Conservation (phyloP, 1,140 invertebrate genomes). For the Vanessa atalanta region DNA sequence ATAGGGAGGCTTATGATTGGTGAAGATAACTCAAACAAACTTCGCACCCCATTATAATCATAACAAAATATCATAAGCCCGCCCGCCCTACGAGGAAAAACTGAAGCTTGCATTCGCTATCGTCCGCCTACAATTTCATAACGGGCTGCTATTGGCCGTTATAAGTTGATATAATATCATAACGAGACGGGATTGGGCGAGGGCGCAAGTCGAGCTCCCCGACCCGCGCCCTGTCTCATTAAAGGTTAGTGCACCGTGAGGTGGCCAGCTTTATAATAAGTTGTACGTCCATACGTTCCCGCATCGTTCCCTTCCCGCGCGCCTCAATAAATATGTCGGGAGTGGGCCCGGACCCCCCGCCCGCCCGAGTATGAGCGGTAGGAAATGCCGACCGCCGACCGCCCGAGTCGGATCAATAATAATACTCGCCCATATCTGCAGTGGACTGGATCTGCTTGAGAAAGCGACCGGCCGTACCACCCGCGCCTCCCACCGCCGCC, state of each 20-base stretch:
- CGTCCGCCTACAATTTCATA: conserved; percentile 79
- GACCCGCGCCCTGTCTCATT: conserved; percentile 63
- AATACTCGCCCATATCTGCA: conserved; percentile 80
- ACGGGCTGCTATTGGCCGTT: conserved; percentile 73
- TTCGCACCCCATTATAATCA: conserved; percentile 75
- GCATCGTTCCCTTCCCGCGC: conserved; percentile 55
- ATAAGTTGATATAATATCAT: conserved; percentile 81
- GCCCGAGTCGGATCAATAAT: conserved; percentile 77
- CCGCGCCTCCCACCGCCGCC: conserved; percentile 57
- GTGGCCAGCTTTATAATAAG: conserved; percentile 71
- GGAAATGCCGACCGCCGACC: conserved; percentile 72
- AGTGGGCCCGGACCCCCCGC: conserved; percentile 54
- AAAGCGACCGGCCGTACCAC: conserved; percentile 69
- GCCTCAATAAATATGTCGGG: conserved; percentile 75
- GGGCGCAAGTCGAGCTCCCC: conserved; percentile 50
- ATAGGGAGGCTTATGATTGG: conserved; percentile 50
- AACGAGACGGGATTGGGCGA: conserved; percentile 73
- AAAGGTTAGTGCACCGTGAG: conserved; percentile 74
- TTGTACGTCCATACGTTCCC: conserved; percentile 66
- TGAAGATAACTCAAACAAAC: conserved; percentile 47
- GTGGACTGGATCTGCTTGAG: conserved; percentile 80
- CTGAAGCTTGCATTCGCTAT: conserved; percentile 56
- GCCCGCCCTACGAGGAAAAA: conserved; percentile 75
- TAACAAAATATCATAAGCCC: conserved; percentile 78
- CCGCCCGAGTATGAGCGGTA: conserved; percentile 74